These are phyloP conservation scores for Cygnus atratus DNA, from an alignment of 2,113 vertebrate genomes.

Conservation along the genomic window DNA sequence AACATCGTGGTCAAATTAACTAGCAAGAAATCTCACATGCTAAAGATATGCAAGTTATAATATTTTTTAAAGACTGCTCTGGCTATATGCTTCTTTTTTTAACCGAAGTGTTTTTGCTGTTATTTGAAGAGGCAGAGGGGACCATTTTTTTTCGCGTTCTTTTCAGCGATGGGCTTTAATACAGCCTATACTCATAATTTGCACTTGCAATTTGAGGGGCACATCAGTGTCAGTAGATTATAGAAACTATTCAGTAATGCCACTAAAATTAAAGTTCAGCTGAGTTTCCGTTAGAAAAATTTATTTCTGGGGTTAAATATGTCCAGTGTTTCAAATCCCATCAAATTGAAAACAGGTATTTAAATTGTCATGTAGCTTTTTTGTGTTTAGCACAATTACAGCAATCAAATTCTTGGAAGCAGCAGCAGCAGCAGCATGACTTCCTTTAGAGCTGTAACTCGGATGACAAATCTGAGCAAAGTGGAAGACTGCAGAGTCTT, in stretches of 20 bases:
- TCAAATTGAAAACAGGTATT: slow-evolving; percentile 50
- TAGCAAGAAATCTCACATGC: not conserved
- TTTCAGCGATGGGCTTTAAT: not conserved
- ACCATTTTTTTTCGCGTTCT: not conserved
- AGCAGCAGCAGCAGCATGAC: slow-evolving; percentile 19
- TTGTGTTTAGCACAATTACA: slow-evolving; percentile 38
- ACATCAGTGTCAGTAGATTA: not conserved
- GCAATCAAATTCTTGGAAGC: not conserved
- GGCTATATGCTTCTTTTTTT: not conserved
- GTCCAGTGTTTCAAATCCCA: slow-evolving; percentile 30
- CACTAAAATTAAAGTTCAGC: not conserved
- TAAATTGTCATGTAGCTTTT: slow-evolving; percentile 45
- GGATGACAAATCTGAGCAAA: slow-evolving; percentile 10
- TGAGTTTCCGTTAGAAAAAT: slow-evolving; percentile 23
- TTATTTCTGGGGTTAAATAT: slow-evolving; percentile 42
- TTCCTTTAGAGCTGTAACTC: not conserved
- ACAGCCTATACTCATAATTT: not conserved
- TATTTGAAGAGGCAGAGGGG: not conserved
- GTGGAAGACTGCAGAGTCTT: slow-evolving; percentile 23
- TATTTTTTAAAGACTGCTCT: not conserved
- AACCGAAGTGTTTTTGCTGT: not conserved
- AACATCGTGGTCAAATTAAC: not conserved
- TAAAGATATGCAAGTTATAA: not conserved
- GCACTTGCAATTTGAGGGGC: not conserved
- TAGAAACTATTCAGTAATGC: slow-evolving; percentile 1